Base-by-base conservation (phyloP, 2,888 invertebrate species). In the Drosophila paranaensis region DNA sequence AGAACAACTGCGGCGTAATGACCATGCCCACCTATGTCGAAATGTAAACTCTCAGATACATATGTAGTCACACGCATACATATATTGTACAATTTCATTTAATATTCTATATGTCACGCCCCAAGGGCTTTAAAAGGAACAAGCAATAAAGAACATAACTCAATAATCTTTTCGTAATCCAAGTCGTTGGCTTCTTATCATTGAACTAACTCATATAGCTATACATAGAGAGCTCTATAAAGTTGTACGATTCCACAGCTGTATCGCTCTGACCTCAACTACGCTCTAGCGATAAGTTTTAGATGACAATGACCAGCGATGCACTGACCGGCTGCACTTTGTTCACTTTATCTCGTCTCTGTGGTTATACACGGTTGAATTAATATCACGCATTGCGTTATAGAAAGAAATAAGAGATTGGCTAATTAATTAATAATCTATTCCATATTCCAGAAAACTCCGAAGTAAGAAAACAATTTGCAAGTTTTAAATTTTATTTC, bases 1-100 rank as follows among this genome's bases (percentile, higher is more conserved):
- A 98, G 81, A 98, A 99, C 93, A 98, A 98, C 92, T 99, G 98
- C 88, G 98, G 98, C 8, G 98, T 99, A 0, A 95, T 96, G 92
- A 95, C 96, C 8, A 94, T 95, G 8, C 97, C 98, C 37, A 98
- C 98, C 30, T 97, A 97, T 89, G 97, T 96, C 35, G 94, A 95
- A 53, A 95, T 96, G 93, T 91, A 86, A 43, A 74, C 11, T 42
- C 14, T 40, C 20, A 35, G 14, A 11, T 39, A 27, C 39, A 54
- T 40, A 40, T 54, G n/a, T 37, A 53, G 4, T 20, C 5, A 11
- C 20, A n/a, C 6, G 4, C 4, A 25, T 37, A 25, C 9, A 14
- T 37, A 30, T 50, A 11, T 30, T 16, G 46, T n/a, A 35, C 14
- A 10, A 37, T 50, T 20, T 40, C 9, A 33, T 37, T 72, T 55